Base-by-base conservation (phyloP, 2,888 invertebrate species). In the Hypercompe scribonia region DNA sequence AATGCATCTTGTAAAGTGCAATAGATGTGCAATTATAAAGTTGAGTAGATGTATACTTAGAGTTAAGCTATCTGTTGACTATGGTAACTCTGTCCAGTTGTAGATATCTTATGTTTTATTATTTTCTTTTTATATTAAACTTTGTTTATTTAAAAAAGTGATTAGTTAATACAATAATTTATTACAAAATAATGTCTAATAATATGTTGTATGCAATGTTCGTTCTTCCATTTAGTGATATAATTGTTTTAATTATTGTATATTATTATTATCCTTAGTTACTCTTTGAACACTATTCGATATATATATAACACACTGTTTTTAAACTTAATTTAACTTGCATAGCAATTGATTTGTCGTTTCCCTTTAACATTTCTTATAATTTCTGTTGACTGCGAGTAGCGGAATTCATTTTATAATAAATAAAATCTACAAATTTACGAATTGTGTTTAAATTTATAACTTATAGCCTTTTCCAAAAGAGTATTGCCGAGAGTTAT, bases 1-100 rank as follows among this genome's bases (percentile, higher is more conserved):
- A 94, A 94, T 94, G 94, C 93, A 93, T 93, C 93, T 94, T 95
- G 93, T 94, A 94, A 95, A 95, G 94, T 94, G 94, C 94, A 94
- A 93, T 94, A 94, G 94, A 92, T 91, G 94, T 94, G 95, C 93
- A 94, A 94, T 94, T 93, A 93, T 90, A 87, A 91, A 91, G 94
- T 94, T 94, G 93, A 93, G 93, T 95, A 95, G 94, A 91, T 94
- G 89, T 94, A 94, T 93, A 94, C 90, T 90, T 92, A 92, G 88
- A 74, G 79, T 28, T 90, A 92, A 91, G 89, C 82, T 89, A 88
- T 91, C 89, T 94, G 94, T 94, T 94, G 89, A 90, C 88, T 81
- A 91, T 91, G 90, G 92, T 89, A 90, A 90, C 85, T 91, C 91
- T 93, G 93, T 93, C 93, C 93, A 91, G 83, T 87, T 91, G 90